These are phyloP conservation scores for Bolinopsis microptera DNA, from an alignment of 37 sponge, comb jelly and placozoan genomes.

Conservation along the genomic window DNA sequence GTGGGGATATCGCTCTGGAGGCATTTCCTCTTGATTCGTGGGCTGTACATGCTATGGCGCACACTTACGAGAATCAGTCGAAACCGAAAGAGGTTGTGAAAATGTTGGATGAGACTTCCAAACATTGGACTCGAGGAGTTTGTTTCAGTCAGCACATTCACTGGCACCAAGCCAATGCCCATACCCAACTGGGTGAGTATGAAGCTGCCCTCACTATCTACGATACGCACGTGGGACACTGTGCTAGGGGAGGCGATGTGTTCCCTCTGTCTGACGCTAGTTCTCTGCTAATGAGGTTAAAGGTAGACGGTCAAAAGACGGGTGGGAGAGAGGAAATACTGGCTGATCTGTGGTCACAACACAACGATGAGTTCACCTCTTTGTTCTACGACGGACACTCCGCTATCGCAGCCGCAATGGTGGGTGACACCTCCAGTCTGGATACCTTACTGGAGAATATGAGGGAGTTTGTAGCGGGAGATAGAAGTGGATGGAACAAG, in stretches of 20 bases:
- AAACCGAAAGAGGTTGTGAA: not conserved
- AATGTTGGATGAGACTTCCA: not conserved
- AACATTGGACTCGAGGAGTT: conserved; percentile 1
- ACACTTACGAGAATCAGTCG: conserved; percentile 45
- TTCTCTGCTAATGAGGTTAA: not conserved
- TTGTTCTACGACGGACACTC: conserved; percentile 56
- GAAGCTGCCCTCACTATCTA: conserved; percentile 37
- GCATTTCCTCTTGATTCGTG: conserved; percentile 51
- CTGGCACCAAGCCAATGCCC: conserved; percentile 42
- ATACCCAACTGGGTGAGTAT: conserved; percentile 21
- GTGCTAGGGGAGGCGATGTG: conserved; percentile 1
- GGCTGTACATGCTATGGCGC: conserved; percentile 64
- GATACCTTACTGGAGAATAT: not conserved
- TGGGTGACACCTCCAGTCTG: not conserved
- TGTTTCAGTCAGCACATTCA: conserved; percentile 52
- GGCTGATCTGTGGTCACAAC: conserved; percentile 25
- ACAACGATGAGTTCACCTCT: conserved; percentile 16
- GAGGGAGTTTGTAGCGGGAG: conserved; percentile 1
- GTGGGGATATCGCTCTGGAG: conserved; percentile 31
- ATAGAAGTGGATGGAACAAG: conserved; percentile 47
- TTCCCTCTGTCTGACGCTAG: conserved; percentile 59
- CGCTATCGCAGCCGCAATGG: conserved; percentile 10
- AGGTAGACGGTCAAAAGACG: conserved; percentile 5
- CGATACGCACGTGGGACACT: not conserved
- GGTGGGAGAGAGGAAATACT: conserved; percentile 9